phyloP scores from a whole-genome alignment of 2,888 invertebrate species.

The Horisme vitalbata region DNA sequence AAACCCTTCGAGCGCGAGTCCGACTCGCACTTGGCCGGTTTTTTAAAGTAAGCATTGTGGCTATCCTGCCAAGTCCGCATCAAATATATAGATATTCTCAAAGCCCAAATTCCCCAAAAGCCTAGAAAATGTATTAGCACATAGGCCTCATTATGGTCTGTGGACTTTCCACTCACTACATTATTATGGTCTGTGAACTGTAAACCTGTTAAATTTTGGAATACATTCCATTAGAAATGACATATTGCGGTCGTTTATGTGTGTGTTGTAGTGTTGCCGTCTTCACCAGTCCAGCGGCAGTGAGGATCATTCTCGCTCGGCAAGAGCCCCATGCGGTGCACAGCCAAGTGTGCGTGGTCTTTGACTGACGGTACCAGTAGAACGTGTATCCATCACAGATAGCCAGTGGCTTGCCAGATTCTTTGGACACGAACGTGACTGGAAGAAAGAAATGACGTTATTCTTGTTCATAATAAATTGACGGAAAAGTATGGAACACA shows the following conservation, averaged over 20 bases:
- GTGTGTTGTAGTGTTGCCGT: background rate
- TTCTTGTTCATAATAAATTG: too few species aligned
- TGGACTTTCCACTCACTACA: too few species aligned
- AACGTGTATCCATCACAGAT: slow-evolving; percentile 47
- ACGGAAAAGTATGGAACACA: too few species aligned
- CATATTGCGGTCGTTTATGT: slow-evolving; percentile 1
- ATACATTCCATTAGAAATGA: slow-evolving; percentile 6
- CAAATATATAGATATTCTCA: too few species aligned
- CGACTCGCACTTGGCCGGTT: too few species aligned
- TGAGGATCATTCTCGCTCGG: slow-evolving; percentile 22
- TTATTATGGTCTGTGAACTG: too few species aligned
- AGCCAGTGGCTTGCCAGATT: slow-evolving; percentile 38
- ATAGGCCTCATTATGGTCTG: too few species aligned
- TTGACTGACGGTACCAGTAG: slow-evolving; percentile 23
- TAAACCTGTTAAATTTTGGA: background rate
- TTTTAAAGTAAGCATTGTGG: too few species aligned
- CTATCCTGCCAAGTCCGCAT: too few species aligned
- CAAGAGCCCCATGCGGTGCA: slow-evolving; percentile 20
- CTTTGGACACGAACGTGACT: slow-evolving; percentile 37
- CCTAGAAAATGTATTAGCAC: too few species aligned
- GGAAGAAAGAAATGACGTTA: slow-evolving; percentile 1
- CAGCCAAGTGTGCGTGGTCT: slow-evolving; percentile 3
- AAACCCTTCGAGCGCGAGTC: too few species aligned
- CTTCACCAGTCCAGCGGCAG: background rate
- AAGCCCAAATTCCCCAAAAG: too few species aligned